Evolutionary conservation across 2,888 invertebrate species (phyloP), one percentile per base, ranked within the genome.

Genomic region (Volucella bombylans): DNA sequence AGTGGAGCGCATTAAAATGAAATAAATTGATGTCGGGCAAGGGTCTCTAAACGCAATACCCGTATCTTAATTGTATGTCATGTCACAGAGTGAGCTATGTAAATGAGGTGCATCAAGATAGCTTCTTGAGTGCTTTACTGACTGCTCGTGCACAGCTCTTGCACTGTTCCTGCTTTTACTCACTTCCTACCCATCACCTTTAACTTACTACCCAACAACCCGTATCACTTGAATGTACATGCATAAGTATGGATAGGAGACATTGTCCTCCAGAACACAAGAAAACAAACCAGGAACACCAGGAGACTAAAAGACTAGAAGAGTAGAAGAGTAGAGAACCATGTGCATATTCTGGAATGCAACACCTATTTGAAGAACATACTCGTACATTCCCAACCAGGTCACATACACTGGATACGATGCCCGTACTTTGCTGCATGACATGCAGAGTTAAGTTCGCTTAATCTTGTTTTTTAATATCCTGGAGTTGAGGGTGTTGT

Each of bases 61-160:
- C 85, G 67, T 85, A 85, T 85, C 81, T 85, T 85, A 85, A 85
- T 85, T 81, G 81, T 81, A 85, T 85, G 85, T 81, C 85, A 85
- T 76, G 85, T 85, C 85, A 81, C 76, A 79, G 62, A 62, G 72
- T 47, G 61, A 78, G 72, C 82, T 80, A 76, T 85, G 85, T 64
- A 85, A 85, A 85, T 71, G 76, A 85, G 81, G 76, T 81, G 72
- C 76, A 85, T 85, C 85, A 57, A 80, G 81, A 85, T 85, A 85
- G 81, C 65, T 81, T 68, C 76, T 85, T 85, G 77, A 69, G 73
- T 74, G 39, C 59, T 81, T 73, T 77, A 72, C 76, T 50, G 76
- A 81, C 85, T 85, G 71, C 71, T 83, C 74, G 74, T 80, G 83
- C 74, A 62, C 54, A 71, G 80, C 61, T 80, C 31, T 31, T 4